These are phyloP conservation scores for Drosophila subpulchrella DNA, from an alignment of 1,140 invertebrate genomes.

Conservation along the genomic window DNA sequence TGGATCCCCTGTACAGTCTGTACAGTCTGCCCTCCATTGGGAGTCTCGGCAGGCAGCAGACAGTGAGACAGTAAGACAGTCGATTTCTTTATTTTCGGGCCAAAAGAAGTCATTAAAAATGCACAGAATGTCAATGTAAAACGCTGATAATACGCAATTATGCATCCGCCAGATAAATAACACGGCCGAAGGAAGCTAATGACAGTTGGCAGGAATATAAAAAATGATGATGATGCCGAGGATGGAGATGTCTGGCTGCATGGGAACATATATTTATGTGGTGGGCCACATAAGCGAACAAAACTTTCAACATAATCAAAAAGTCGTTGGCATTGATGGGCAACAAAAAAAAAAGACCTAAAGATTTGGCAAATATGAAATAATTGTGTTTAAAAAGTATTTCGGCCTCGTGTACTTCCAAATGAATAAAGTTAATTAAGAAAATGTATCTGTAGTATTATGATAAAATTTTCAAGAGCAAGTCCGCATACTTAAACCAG, in stretches of 20 bases:
- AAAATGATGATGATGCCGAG: slow-evolving; percentile 72
- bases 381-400: background rate
- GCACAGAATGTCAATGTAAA: slow-evolving; percentile 77
- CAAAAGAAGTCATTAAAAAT: slow-evolving; percentile 75
- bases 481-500: no score
- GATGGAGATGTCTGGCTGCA: slow-evolving; percentile 22
- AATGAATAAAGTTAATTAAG: background rate
- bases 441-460: background rate
- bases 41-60: slow-evolving; percentile 23
- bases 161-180: slow-evolving; percentile 70
- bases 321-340: slow-evolving; percentile 58
- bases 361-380: background rate
- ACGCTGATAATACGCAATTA: slow-evolving; percentile 77
- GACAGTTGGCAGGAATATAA: slow-evolving; percentile 74
- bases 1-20: slow-evolving; percentile 5
- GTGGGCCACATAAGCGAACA: slow-evolving; percentile 3
- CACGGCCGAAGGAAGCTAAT: slow-evolving; percentile 76
- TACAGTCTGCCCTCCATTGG: slow-evolving; percentile 10
- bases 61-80: slow-evolving; percentile 60
- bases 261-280: slow-evolving; percentile 5
- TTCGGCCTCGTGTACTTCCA: background rate
- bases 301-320: slow-evolving; percentile 57
- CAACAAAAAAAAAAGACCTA: background rate
- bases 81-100: slow-evolving; percentile 51
- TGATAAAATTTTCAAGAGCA: no score